Evolutionary conservation across 2,113 vertebrate species (phyloP), one percentile per base, ranked within the genome.

Genomic region (Kobus ellipsiprymnus): DNA sequence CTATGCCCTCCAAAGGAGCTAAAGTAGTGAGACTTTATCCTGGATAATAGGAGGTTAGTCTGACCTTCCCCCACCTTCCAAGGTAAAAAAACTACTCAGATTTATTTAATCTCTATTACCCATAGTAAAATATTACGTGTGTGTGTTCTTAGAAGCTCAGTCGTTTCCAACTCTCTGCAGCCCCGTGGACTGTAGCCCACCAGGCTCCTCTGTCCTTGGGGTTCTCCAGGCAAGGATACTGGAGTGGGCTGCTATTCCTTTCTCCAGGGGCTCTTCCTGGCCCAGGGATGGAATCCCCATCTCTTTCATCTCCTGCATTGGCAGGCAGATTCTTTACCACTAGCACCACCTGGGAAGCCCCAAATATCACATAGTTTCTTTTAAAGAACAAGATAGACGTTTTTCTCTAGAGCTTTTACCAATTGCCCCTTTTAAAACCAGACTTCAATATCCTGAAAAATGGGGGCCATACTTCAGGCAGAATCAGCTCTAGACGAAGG

Each of bases 51-150:
- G 7, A 96, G 17, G 54, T 88, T 77, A 64, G 23, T 46, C 71
- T 91, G 40, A 93, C 21, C 50, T 14, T 21, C 12, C 78, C 52
- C 12, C 84, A 25, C 23, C 21, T 86, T 88, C 55, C 48, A 96
- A 94, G 48, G 95, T 55, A 96, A 7, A 30, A 7, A 87, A 14
- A 7, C 48, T 40, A 46, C 15, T 57, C 36, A 14, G 15, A 95
- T 60, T 86, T 91, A 80, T 93, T n/a, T 94, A 83, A 94, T 19
- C 7, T 71, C 59, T 92, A 54, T 77, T 74, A 52, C 44, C 52
- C 25, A 19, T 19, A 59, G 27, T 33, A 71, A 93, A 97, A 94
- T 85, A 87, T 67, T 71, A 40, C 60, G 0, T 14, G 40, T 44
- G 36, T 44, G 23, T 77, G 12, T 77, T 2, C 6, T 14, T 14